Base-by-base conservation (phyloP, 2,888 invertebrate genomes). In the Brenthis daphne region DNA sequence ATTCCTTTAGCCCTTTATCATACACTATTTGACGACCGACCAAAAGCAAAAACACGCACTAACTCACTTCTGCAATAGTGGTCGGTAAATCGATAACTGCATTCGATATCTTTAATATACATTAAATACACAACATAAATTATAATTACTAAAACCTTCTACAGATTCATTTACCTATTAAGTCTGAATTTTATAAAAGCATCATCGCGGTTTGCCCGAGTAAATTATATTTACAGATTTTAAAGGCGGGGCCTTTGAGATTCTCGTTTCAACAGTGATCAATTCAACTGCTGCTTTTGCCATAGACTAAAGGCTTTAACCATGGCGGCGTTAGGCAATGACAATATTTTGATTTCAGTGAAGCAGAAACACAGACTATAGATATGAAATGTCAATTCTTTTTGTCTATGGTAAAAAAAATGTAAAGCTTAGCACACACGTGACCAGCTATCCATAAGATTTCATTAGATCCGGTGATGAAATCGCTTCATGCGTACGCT, bases 241-340 rank as follows among this genome's bases (percentile, higher is more conserved):
- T 83, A 86, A 82, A 92, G 91, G 92, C 92, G 92, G 90, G 92
- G 91, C 89, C 89, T 90, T 80, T 74, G 83, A 85, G 85, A 84
- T 84, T 86, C 83, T 88, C 85, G 89, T 85, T 89, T 88, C 87
- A 86, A 88, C 88, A 88, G 83, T 87, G 85, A 86, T 84, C 87
- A 86, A 88, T 74, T 69, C 86, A 87, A 89, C 72, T 88, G 87
- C 86, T 86, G 86, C 85, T 85, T 87, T 82, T 83, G 81, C 71
- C 86, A 87, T 85, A 73, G 72, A 73, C 84, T 63, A 71, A 51
- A 50, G 51, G 29, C 29, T 43, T 11, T 11, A 8, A 43, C 6
- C 48, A 68, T 68, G 64, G 58, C 69, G 67, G 69, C 57, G 63
- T 63, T 56, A 64, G n/a, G 50, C 67, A 69, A 65, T 68, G 43